Percentiles rank a stretch among this genome's conserved stretches.
Evolutionary conservation across 2,797 vertebrate genomes (phyloP).

Genomic region (Ctenopoma kingsleyae): DNA sequence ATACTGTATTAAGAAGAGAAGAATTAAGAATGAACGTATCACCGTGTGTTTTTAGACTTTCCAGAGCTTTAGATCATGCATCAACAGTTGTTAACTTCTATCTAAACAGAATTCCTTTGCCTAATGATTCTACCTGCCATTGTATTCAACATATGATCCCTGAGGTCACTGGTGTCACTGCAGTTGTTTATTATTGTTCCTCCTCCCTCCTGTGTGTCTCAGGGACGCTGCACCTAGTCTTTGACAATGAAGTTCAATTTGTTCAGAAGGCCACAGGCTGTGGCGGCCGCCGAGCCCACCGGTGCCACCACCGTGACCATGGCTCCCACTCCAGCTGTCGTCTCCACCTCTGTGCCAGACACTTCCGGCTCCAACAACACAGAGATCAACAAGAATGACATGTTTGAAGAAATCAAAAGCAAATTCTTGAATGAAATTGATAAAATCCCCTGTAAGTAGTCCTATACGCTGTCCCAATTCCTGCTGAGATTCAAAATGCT

Average conservation of each 20-base stretch:
- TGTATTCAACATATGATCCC: too few species aligned
- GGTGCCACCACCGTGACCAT: conserved; percentile 70
- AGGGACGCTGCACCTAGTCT: conserved; percentile 73
- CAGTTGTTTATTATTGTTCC: background rate
- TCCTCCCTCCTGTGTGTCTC: conserved; percentile 23
- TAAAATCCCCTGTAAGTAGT: conserved; percentile 93
- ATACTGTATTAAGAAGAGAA: background rate
- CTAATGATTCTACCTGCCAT: too few species aligned
- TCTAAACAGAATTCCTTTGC: too few species aligned
- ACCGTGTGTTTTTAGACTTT: too few species aligned
- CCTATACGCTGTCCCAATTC: background rate
- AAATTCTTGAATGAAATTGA: conserved; percentile 96
- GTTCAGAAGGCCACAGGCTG: conserved; percentile 78
- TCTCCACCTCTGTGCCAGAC: conserved; percentile 84
- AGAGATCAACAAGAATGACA: conserved; percentile 87
- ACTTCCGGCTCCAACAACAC: conserved; percentile 84
- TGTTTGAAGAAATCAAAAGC: conserved; percentile 92
- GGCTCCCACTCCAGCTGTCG: conserved; percentile 67
- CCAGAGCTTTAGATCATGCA: too few species aligned
- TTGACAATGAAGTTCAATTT: conserved; percentile 86
- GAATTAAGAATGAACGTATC: too few species aligned
- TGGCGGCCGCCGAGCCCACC: conserved; percentile 79
- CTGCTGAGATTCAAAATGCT: background rate
- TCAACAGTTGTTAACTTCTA: too few species aligned
- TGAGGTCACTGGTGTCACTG: too few species aligned